Evolutionary conservation across 2,888 invertebrate species (phyloP).

Genomic region (Trichopoda pennipes): DNA sequence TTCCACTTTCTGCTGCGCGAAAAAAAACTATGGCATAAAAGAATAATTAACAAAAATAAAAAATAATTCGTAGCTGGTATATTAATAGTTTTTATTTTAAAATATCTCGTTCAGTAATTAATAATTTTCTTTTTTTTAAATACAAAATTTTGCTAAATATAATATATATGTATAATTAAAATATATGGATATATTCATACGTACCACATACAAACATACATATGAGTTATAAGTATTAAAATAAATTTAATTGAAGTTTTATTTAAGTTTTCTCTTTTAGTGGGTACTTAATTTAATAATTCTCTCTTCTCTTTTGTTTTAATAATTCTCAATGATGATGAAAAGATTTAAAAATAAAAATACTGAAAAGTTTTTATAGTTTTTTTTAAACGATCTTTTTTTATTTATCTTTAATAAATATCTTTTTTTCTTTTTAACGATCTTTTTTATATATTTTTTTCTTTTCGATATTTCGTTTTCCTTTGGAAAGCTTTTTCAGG

Average conservation of each 20-base stretch:
- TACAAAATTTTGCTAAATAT: slow-evolving; percentile 12
- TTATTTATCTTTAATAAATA: too few species aligned
- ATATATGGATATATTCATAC: not conserved
- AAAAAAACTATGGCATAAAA: not conserved
- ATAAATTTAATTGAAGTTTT: slow-evolving; percentile 11
- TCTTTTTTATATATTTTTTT: too few species aligned
- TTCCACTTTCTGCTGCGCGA: slow-evolving; percentile 18
- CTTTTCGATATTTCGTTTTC: too few species aligned
- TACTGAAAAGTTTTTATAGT: too few species aligned
- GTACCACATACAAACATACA: not conserved
- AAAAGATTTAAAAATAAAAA: too few species aligned
- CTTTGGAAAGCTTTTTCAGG: too few species aligned
- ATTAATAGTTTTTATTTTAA: slow-evolving; percentile 15
- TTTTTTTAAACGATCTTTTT: too few species aligned
- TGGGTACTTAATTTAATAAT: too few species aligned
- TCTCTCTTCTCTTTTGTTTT: too few species aligned
- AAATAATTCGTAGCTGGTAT: slow-evolving; percentile 49
- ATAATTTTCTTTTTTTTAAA: not conserved
- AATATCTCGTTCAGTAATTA: slow-evolving; percentile 19
- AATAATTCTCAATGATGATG: too few species aligned
- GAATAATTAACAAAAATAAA: not conserved
- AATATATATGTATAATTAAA: slow-evolving; percentile 48
- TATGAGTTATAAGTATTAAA: not conserved
- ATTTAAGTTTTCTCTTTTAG: not conserved
- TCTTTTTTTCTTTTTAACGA: too few species aligned